Evolutionary conservation across 2,113 vertebrate genomes (phyloP), one percentile per base, ranked within the genome.

Genomic region (Pitta sordida): DNA sequence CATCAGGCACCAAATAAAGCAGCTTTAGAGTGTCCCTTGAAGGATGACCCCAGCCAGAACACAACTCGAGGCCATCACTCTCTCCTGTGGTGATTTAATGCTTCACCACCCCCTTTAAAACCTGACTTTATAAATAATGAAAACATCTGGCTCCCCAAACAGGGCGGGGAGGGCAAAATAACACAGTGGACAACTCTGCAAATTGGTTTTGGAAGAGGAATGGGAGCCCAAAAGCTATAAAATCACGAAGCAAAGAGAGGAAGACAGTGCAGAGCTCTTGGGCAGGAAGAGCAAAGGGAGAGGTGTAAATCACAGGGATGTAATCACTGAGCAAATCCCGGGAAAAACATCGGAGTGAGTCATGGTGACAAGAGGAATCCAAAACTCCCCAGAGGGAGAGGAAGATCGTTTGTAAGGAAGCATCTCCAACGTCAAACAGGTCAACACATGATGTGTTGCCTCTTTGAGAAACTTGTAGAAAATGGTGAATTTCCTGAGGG

Each of bases 361-460:
- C 76, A 51, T 4, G 8, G 53, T 23, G 75, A 85, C 70, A 59
- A 15, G 43, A 37, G 39, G 37, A 51, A 18, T 30, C 60, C 60
- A 43, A 71, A 82, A 21, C 26, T n/a, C 37, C 41, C 46, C 0
- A 2, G 24, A 27, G 21, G 19, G 13, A 9, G 23, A 90, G 67
- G 70, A 58, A 55, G 16, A 49, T 5, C 9, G 6, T 65, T 58
- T 27, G 41, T 49, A n/a, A 86, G 71, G 65, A 58, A 55, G 12
- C 23, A 39, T 7, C 23, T 55, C 32, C 36, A 27, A 10, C 0
- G 0, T 7, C 39, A 82, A 5, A 71, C 2, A 19, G 13, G 9
- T 18, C 74, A 65, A 32, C 49, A 58, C n/a, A 49, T 3, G 24
- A 20, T 8, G 29, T 7, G 46, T 3, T 8, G 46, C 24, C 26